Base-by-base conservation (phyloP, 2,888 invertebrate genomes). In the Hypolimnas misippus region DNA sequence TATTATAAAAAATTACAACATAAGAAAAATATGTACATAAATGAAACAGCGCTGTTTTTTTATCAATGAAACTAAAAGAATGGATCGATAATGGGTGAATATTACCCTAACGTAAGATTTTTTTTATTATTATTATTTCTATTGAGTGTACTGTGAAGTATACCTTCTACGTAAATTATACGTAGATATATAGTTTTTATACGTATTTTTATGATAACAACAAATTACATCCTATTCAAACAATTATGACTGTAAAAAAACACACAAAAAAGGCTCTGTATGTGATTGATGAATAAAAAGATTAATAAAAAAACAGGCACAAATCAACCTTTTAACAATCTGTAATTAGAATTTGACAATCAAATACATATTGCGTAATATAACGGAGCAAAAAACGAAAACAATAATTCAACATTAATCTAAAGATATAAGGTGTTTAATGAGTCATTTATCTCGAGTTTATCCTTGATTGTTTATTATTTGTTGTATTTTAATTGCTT, bases 321-420 rank as follows among this genome's bases (percentile, higher is more conserved):
- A 58, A 46, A 58, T n/a, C 16, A 19, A 44, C 29, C 19, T 38
- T n/a, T 21, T 50, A 31, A 55, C 44, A 53, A 58, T 57, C 33
- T 56, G 40, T 58, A 40, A 65, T 59, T 59, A 42, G 19, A 52
- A 52, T 54, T 62, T 66, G 50, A 66, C 63, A 63, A 56, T 65
- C 35, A 42, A 61, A 14, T 35, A 57, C 33, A 54, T 46, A 46
- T 60, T 54, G 14, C 59, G 53, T 25, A 46, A 54, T 53, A 35
- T 46, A 2, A 0, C 29, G 42, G 8, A 17, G 42, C 21, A 53
- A 53, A 42, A 33, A 59, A 25, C 17, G 8, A 52, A 12, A 59
- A 44, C 19, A 52, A 52, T 52, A 59, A 42, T 12, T 21, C 16
- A 35, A 35, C 19, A 33, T 19, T 16, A 52, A 35, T 25, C n/a